Evolutionary conservation across 1,140 invertebrate genomes (phyloP), one percentile per base, ranked within the genome.

Genomic region (Drosophila jambulina): DNA sequence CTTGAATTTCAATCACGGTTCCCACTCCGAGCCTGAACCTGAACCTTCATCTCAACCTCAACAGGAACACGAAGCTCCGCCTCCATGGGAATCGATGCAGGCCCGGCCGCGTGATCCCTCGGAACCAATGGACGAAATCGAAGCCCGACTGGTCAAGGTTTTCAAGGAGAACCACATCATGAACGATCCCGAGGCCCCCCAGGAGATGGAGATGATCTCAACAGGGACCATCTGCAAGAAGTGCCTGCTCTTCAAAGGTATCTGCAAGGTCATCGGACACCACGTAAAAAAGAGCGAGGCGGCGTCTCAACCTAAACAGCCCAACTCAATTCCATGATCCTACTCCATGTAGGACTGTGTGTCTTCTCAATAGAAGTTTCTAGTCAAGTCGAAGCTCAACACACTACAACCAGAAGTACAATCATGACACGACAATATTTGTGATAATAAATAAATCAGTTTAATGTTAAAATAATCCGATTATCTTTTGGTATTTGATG

Each of bases 211-310:
- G 15, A 80, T 83, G 51, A 59, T 84, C 3, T 8, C 21, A 13
- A 25, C 42, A 1, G 60, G n/a, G n/a, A 21, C 10, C 17, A 76
- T 83, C 7, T 83, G 81, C 65, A 53, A 34, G 2, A 83, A 79
- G 40, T 84, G 81, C 5, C 17, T 84, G 48, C 45, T 80, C 10
- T 64, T 72, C n/a, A 19, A 21, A 0, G 19, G 19, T 10, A 49
- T 83, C 8, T 83, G 80, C 29, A 27, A 51, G 17, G 23, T 10
- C 1, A 45, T 82, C 17, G 80, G 61, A 15, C 27, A 56, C 7
- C 32, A 60, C 40, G 48, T 83, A 2, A 65, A 29, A 23, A 36
- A 54, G 1, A 49, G 21, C n/a, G 48, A 56, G 3, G 9, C n/a
- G 0, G 27, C 54, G 17, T 12, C 27, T 17, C 19, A 65, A 3